Conservation (phyloP, 2,888 invertebrate species). For the Ariolimax columbianus region DNA sequence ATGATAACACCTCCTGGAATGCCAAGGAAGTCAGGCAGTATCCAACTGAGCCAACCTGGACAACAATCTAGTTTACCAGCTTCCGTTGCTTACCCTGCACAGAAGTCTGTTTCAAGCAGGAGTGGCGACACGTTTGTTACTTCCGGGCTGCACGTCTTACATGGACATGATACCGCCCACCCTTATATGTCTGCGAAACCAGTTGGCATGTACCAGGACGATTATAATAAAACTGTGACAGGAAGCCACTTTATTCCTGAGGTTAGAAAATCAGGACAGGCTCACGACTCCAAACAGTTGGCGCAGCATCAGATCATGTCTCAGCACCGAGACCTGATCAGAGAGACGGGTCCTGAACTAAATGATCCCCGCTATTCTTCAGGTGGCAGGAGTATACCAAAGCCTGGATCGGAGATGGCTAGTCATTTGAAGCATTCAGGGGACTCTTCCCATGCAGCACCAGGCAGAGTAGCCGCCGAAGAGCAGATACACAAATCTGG, state of each 20-base stretch:
- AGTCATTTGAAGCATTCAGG: not conserved
- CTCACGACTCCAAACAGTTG: slow-evolving; percentile 1
- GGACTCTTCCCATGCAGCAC: not conserved
- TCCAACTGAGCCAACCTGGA: not conserved
- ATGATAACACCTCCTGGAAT: slow-evolving; percentile 1
- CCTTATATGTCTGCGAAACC: slow-evolving; percentile 29
- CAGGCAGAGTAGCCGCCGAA: not conserved
- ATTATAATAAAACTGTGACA: slow-evolving; percentile 18
- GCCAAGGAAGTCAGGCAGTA: not conserved
- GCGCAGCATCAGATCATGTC: slow-evolving; percentile 6
- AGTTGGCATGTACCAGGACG: not conserved
- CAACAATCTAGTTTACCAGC: not conserved
- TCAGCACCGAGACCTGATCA: slow-evolving; percentile 37
- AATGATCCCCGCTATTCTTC: slow-evolving; percentile 22
- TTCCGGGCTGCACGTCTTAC: slow-evolving; percentile 8
- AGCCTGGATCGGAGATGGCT: not conserved
- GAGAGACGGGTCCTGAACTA: not conserved
- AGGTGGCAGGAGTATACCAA: not conserved
- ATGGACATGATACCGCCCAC: not conserved
- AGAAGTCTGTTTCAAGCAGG: slow-evolving; percentile 14
- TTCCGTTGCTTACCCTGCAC: slow-evolving; percentile 12
- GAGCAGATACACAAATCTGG: slow-evolving; percentile 11
- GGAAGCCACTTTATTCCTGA: slow-evolving; percentile 24
- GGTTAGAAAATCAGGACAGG: not conserved
- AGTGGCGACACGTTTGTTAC: not conserved